Conservation (phyloP, 2,113 vertebrate species). For the Blennius ocellaris region DNA sequence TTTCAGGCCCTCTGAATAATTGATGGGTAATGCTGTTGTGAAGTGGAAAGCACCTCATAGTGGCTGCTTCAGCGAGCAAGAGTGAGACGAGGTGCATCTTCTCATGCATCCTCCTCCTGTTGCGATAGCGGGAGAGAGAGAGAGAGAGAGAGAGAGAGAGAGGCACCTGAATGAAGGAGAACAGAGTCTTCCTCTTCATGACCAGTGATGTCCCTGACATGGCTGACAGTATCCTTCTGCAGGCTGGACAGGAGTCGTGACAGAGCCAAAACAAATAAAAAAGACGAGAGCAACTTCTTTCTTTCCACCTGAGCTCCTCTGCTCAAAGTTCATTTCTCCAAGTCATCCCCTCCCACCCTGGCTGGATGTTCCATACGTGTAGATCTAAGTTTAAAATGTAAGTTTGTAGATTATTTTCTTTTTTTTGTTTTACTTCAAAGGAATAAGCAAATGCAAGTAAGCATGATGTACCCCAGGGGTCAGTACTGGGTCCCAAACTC, state of each 20-base stretch:
- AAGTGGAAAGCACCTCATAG: slow-evolving; percentile 69
- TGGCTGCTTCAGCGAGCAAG: slow-evolving; percentile 55
- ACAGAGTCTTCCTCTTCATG: not conserved
- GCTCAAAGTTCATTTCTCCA: not conserved
- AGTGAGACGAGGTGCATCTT: slow-evolving; percentile 50
- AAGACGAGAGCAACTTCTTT: slow-evolving; percentile 4
- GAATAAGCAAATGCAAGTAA: no score
- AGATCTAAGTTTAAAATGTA: no score
- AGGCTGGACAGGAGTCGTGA: slow-evolving; percentile 14
- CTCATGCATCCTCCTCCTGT: slow-evolving; percentile 12
- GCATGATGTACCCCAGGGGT: no score
- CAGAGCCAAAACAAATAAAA: slow-evolving; percentile 11
- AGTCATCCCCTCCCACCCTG: not conserved
- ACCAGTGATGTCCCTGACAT: slow-evolving; percentile 17
- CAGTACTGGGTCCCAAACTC: no score
- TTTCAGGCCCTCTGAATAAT: slow-evolving; percentile 79
- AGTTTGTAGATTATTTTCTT: no score
- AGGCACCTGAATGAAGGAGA: slow-evolving; percentile 29
- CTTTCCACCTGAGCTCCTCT: slow-evolving; percentile 29
- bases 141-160: slow-evolving; percentile 12
- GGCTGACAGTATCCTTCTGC: slow-evolving; percentile 22
- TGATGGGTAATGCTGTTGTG: slow-evolving; percentile 62
- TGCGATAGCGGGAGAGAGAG: slow-evolving; percentile 3
- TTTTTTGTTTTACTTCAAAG: slow-evolving; percentile 22
- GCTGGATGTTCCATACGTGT: slow-evolving; percentile 19